Conservation (phyloP, 2,113 vertebrate species). For the Herpetotheres cachinnans region DNA sequence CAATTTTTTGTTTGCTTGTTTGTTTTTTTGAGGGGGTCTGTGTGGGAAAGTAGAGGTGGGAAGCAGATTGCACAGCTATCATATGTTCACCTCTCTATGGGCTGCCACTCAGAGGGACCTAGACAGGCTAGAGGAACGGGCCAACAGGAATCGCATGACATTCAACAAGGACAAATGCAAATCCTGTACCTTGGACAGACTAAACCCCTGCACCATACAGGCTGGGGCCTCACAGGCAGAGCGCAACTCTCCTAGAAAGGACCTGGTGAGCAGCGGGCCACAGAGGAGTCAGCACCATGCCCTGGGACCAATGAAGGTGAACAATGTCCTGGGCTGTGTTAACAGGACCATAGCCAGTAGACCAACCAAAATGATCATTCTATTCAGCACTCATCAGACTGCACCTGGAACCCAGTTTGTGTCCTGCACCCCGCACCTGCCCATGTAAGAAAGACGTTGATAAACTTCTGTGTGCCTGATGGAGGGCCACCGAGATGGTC, state of each 20-base stretch:
- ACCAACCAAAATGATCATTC: not conserved
- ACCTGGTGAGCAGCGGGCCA: not conserved
- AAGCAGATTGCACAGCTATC: not conserved
- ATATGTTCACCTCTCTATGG: not conserved
- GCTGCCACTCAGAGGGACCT: not conserved
- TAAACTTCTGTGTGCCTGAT: not conserved
- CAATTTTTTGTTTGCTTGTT: not conserved
- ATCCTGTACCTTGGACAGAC: not conserved
- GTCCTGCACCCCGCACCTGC: too few species aligned
- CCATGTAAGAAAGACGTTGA: not conserved
- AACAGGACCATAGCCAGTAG: not conserved
- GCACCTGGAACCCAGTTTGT: too few species aligned
- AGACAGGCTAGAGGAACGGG: not conserved
- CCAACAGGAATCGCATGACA: not conserved
- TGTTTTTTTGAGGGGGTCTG: not conserved
- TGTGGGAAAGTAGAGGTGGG: not conserved
- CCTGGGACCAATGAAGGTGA: not conserved
- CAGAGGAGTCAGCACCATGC: not conserved
- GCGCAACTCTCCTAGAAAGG: not conserved
- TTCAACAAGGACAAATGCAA: not conserved
- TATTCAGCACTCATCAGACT: too few species aligned
- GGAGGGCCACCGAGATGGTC: not conserved
- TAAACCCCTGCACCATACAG: not conserved
- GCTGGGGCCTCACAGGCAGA: not conserved
- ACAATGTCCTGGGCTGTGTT: not conserved